Evolutionary conservation across 2,888 invertebrate species (phyloP).

Genomic region (Plutella xylostella): DNA sequence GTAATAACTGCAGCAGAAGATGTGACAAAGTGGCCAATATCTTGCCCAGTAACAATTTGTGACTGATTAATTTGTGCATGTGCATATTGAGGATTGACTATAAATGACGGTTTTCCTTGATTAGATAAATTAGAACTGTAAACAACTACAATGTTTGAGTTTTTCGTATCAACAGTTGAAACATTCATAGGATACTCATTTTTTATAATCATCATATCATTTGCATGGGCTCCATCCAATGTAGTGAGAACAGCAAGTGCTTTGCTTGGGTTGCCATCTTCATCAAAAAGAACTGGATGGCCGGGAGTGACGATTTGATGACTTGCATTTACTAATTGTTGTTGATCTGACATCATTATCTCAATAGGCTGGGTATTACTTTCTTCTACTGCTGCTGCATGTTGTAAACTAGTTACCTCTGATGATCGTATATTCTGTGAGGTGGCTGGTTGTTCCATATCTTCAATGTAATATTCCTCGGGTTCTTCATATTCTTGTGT

Average conservation of each 20-base stretch:
- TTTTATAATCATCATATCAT: conserved; percentile 73
- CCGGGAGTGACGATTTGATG: conserved; percentile 55
- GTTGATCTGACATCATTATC: conserved; percentile 62
- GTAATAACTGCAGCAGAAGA: conserved; percentile 50
- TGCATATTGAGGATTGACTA: conserved; percentile 25
- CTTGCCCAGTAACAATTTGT: conserved; percentile 51
- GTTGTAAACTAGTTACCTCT: too few species aligned
- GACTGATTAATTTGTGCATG: too few species aligned
- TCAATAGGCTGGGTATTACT: conserved; percentile 50
- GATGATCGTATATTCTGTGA: conserved; percentile 22
- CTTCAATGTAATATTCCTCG: conserved; percentile 35
- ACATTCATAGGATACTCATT: conserved; percentile 71
- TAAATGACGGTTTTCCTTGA: conserved; percentile 58
- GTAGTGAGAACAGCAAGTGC: conserved; percentile 45
- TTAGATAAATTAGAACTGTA: conserved; percentile 72
- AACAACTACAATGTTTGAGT: conserved; percentile 73
- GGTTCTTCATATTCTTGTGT: conserved; percentile 67
- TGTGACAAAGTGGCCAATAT: conserved; percentile 45
- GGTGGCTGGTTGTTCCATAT: conserved; percentile 33
- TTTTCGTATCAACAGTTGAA: conserved; percentile 57
- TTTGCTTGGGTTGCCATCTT: conserved; percentile 41
- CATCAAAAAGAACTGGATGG: conserved; percentile 55
- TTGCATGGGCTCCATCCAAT: conserved; percentile 54
- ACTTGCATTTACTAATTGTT: conserved; percentile 53
- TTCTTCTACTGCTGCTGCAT: conserved; percentile 8